phyloP scores from a whole-genome alignment of 2,113 vertebrate species.

The Recurvirostra avosetta region DNA sequence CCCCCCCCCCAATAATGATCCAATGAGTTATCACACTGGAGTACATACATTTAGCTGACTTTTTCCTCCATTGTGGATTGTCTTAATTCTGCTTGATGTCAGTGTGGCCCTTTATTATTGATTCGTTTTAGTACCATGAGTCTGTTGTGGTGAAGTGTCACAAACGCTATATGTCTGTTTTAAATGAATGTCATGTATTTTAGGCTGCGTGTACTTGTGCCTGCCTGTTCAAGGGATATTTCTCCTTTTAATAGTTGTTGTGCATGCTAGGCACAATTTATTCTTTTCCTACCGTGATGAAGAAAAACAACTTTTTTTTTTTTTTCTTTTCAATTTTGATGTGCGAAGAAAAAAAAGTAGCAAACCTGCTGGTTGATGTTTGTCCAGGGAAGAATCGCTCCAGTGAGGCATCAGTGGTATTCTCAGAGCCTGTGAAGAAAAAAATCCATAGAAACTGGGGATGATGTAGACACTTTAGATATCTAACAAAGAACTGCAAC shows the following conservation, averaged over 20 bases:
- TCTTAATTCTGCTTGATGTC: not conserved
- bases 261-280: not conserved
- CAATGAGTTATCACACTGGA: not conserved
- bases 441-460: not conserved
- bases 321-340: not conserved
- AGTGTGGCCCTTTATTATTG: not conserved
- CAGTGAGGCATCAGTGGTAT: not conserved
- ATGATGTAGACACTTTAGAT: not conserved
- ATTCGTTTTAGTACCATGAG: not conserved
- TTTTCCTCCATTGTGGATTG: not conserved
- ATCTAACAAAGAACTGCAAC: not conserved
- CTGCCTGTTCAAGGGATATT: not conserved
- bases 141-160: not conserved
- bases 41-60: rapidly evolving
- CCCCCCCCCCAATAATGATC: not conserved
- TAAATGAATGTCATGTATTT: not conserved
- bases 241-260: not conserved
- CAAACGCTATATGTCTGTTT: not conserved
- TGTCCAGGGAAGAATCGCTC: not conserved
- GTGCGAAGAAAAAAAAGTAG: not conserved
- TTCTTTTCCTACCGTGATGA: not conserved
- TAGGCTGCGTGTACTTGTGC: not conserved
- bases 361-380: not conserved
- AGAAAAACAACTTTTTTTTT: not conserved
- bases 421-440: not conserved